These are phyloP conservation scores for Tenthredo mesomela DNA, from an alignment of 2,888 invertebrate species.

Conservation along the genomic window DNA sequence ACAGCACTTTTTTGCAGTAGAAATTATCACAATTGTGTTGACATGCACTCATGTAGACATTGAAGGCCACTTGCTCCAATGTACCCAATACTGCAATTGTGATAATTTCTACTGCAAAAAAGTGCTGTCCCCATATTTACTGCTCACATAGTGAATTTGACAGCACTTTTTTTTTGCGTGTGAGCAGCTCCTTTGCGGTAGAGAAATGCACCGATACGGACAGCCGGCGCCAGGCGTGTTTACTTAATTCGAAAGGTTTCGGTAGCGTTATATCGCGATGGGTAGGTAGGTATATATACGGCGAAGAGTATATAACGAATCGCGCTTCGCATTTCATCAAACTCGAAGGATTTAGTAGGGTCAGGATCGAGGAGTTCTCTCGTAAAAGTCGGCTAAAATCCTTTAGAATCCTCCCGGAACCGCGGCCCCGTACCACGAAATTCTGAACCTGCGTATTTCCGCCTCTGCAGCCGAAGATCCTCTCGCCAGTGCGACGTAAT, in stretches of 20 bases:
- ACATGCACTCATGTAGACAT: too few species aligned
- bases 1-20: too few species aligned
- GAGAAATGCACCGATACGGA: not conserved
- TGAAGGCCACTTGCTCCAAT: too few species aligned
- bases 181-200: not conserved
- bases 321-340: conserved; percentile 35
- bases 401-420: conserved; percentile 22
- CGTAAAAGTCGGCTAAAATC: conserved; percentile 30
- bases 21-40: too few species aligned
- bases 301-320: conserved; percentile 28
- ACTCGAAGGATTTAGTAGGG: conserved; percentile 30
- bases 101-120: too few species aligned
- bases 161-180: too few species aligned
- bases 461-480: not conserved
- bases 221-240: conserved; percentile 13
- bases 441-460: not conserved
- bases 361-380: conserved; percentile 26
- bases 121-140: too few species aligned
- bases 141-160: too few species aligned
- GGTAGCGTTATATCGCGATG: not conserved
- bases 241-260: conserved; percentile 9
- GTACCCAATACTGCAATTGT: too few species aligned
- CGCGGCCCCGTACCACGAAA: not conserved
- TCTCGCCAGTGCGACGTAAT: conserved; percentile 30
- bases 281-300: too few species aligned